phyloP scores from a whole-genome alignment of 2,797 vertebrate genomes.

The Cygnus olor region DNA sequence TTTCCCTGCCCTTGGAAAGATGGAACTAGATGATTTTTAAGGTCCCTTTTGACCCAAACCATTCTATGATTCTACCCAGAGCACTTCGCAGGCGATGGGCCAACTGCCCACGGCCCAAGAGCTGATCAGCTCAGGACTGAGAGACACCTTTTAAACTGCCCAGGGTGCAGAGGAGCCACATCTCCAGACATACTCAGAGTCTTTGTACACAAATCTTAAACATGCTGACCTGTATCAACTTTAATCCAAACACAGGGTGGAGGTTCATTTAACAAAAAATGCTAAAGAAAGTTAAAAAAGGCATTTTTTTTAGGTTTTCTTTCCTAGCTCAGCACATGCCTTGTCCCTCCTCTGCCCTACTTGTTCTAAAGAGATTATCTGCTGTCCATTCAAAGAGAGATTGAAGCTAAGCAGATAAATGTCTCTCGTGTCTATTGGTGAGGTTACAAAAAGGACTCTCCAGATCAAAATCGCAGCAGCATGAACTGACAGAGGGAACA shows the following conservation, averaged over 20 bases:
- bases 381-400: conserved; percentile 79
- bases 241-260: background rate
- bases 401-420: conserved; percentile 90
- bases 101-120: background rate
- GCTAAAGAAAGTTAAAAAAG: background rate
- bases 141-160: background rate
- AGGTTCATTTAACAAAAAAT: background rate
- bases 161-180: background rate
- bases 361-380: conserved; percentile 86
- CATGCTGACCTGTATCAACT: background rate
- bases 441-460: conserved; percentile 69
- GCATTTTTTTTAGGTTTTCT: background rate
- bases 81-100: background rate
- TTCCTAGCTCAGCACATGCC: background rate
- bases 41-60: background rate
- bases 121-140: background rate
- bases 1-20: background rate
- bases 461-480: conserved; percentile 43
- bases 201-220: background rate
- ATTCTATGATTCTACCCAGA: background rate
- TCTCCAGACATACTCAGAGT: background rate
- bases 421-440: conserved; percentile 61
- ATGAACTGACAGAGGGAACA: background rate
- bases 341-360: conserved; percentile 70
- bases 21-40: background rate